These are phyloP conservation scores for Chromis chromis DNA, from an alignment of 2,797 vertebrate genomes.

Conservation along the genomic window DNA sequence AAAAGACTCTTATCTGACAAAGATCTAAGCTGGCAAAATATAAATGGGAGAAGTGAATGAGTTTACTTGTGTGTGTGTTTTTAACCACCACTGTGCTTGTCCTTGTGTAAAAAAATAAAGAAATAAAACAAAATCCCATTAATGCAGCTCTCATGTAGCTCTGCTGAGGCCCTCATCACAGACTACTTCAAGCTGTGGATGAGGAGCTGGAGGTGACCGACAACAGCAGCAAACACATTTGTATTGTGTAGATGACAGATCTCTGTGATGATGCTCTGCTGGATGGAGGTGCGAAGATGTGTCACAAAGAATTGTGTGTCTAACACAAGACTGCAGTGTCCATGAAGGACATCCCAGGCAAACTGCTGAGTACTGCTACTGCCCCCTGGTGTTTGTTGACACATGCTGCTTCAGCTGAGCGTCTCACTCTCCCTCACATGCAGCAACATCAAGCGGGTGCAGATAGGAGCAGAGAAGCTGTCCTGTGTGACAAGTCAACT, in stretches of 20 bases:
- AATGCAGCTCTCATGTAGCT: neutral
- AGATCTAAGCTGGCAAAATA: neutral
- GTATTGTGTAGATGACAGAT: neutral
- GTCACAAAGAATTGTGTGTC: conserved; percentile 7
- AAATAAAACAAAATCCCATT: neutral
- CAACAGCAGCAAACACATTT: conserved; percentile 7
- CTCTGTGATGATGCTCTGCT: conserved; percentile 22
- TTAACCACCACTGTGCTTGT: neutral
- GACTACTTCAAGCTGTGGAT: neutral
- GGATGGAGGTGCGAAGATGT: neutral
- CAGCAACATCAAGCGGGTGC: neutral
- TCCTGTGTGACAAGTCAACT: conserved; percentile 26
- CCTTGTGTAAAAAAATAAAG: neutral
- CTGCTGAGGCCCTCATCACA: neutral
- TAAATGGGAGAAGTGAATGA: neutral
- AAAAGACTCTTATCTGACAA: neutral
- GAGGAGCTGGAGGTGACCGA: neutral
- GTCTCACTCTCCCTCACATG: neutral
- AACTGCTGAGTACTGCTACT: conserved; percentile 57
- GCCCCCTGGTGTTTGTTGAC: conserved; percentile 67
- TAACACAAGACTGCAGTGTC: conserved; percentile 18
- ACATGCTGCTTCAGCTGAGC: neutral
- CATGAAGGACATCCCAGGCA: conserved; percentile 19
- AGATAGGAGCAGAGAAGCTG: conserved; percentile 28
- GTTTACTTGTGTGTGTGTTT: neutral